Conservation (phyloP, 2,888 invertebrate genomes). For the Limenitis camilla region DNA sequence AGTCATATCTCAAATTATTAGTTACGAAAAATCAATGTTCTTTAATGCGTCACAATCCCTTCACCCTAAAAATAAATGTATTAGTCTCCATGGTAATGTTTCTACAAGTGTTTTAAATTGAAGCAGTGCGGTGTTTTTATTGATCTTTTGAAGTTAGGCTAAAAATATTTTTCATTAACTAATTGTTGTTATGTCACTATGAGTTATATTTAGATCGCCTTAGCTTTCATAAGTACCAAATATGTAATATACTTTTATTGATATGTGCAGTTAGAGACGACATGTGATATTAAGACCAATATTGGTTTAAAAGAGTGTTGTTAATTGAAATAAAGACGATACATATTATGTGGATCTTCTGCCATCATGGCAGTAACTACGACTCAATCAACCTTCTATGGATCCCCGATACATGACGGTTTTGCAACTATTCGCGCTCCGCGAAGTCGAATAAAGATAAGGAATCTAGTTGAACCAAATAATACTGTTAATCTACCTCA, state of each 20-base stretch:
- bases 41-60: slow-evolving; percentile 8
- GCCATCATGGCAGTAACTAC: slow-evolving; percentile 58
- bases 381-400: slow-evolving; percentile 55
- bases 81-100: slow-evolving; percentile 17
- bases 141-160: slow-evolving; percentile 19
- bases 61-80: slow-evolving; percentile 19
- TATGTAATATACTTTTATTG: background rate
- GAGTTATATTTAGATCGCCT: too few relatives aligned
- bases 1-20: too few relatives aligned
- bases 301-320: background rate
- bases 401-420: slow-evolving; percentile 84
- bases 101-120: slow-evolving; percentile 21
- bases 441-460: slow-evolving; percentile 67
- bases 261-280: background rate
- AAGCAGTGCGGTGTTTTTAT: slow-evolving; percentile 17
- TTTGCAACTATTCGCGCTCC: slow-evolving; percentile 88
- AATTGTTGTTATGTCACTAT: too few relatives aligned
- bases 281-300: background rate
- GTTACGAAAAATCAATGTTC: background rate
- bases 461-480: slow-evolving; percentile 64
- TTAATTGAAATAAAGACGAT: background rate
- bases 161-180: slow-evolving; percentile 14
- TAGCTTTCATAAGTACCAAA: background rate
- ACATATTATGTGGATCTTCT: slow-evolving; percentile 8
- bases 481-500: slow-evolving; percentile 61